Conservation (phyloP, 2,888 invertebrate genomes). For the Tineola bisselliella region DNA sequence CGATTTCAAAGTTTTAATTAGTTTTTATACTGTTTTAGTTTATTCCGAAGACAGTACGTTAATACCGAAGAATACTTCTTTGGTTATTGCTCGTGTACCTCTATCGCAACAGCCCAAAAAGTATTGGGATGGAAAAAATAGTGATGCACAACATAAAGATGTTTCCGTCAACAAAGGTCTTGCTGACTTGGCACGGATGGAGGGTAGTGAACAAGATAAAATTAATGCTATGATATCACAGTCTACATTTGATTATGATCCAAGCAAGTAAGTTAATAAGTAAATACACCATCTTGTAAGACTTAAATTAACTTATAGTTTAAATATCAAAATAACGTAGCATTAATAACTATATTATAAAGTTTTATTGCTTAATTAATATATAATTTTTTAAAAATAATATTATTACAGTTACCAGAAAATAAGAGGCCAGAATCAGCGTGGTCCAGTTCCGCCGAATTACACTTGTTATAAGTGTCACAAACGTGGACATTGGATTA, state of each 20-base stretch:
- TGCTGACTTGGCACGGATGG: slow-evolving; percentile 87
- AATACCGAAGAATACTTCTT: slow-evolving; percentile 97
- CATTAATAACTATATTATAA: not conserved
- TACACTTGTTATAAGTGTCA: slow-evolving; percentile 96
- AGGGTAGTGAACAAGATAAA: slow-evolving; percentile 96
- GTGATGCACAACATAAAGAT: slow-evolving; percentile 51
- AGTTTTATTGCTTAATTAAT: too few relatives aligned
- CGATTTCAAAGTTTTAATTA: too few relatives aligned
- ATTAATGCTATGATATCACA: slow-evolving; percentile 98
- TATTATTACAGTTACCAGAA: slow-evolving; percentile 80
- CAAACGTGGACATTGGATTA: slow-evolving; percentile 96
- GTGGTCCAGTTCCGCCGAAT: slow-evolving; percentile 88
- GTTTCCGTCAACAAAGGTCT: slow-evolving; percentile 71
- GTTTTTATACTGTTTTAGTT: slow-evolving; percentile 64
- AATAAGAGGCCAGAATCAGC: slow-evolving; percentile 87
- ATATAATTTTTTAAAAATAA: too few relatives aligned
- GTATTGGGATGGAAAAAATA: slow-evolving; percentile 74
- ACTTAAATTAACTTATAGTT: not conserved
- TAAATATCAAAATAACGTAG: not conserved
- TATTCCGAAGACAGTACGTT: slow-evolving; percentile 90
- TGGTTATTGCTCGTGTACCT: slow-evolving; percentile 94
- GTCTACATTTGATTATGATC: slow-evolving; percentile 96
- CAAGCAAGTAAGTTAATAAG: slow-evolving; percentile 85
- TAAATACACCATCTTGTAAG: not conserved
- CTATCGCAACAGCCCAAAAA: slow-evolving; percentile 81